Percentiles rank a stretch among this genome's conserved stretches.
These are phyloP conservation scores for Trichomalopsis sarcophagae DNA, from an alignment of 1,140 invertebrate species.

Conservation along the genomic window DNA sequence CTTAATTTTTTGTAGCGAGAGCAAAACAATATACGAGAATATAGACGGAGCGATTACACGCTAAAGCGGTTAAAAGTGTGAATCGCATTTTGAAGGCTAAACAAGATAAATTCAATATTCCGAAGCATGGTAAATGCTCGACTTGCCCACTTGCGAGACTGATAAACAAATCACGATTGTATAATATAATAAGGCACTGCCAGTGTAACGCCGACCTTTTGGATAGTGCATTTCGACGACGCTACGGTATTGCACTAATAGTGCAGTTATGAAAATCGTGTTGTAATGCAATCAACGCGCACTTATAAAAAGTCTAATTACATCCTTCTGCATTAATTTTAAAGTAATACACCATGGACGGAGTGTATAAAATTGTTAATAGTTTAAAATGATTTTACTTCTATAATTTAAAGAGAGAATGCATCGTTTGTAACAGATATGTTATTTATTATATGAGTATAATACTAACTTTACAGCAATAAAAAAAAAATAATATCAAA, in stretches of 20 bases:
- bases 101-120: not conserved
- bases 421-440: slow-evolving; percentile 52
- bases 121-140: slow-evolving; percentile 1
- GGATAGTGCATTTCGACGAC: not conserved
- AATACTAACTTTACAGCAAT: slow-evolving; percentile 55
- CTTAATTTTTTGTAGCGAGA: slow-evolving; percentile 31
- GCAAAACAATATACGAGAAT: not conserved
- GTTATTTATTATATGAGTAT: slow-evolving; percentile 54
- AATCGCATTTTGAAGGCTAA: not conserved
- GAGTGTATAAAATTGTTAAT: slow-evolving; percentile 54
- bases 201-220: slow-evolving; percentile 5
- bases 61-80: not conserved
- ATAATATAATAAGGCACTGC: not conserved
- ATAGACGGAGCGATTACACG: too few species aligned
- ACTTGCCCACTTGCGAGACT: slow-evolving; percentile 51
- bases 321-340: slow-evolving; percentile 44
- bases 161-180: slow-evolving; percentile 49
- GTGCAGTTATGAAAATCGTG: not conserved
- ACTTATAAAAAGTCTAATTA: slow-evolving; percentile 30
- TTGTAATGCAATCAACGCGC: slow-evolving; percentile 13
- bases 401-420: slow-evolving; percentile 43
- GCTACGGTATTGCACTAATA: not conserved
- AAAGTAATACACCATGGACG: slow-evolving; percentile 27
- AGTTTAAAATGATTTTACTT: slow-evolving; percentile 48
- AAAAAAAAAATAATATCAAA: slow-evolving; percentile 53